Base-by-base conservation (phyloP, 2,888 invertebrate species). In the Odontocerum albicorne region DNA sequence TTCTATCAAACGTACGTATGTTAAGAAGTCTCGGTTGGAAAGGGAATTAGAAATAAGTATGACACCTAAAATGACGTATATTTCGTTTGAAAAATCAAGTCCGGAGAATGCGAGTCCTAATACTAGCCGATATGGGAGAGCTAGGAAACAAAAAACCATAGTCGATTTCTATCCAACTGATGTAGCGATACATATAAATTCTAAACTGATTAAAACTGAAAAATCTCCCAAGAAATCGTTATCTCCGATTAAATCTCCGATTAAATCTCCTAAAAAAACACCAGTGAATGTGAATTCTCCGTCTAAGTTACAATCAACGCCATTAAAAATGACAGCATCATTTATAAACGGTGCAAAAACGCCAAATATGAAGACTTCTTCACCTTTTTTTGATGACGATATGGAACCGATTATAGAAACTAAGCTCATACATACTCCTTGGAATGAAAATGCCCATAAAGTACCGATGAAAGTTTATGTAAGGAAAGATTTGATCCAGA, bases 121-220 rank as follows among this genome's bases (percentile, higher is more conserved):
- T 32, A 77, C 70, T 20, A 85, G 84, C 62, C 77, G 85, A 10
- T 85, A 83, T 67, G 84, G 85, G 6, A 73, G 85, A 66, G 72
- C 79, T 45, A 75, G 81, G 21, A 77, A 79, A 49, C 70, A 75
- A 4, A 83, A 83, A 67, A 67, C 71, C n/a, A 70, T 72, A 1
- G 63, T 65, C 10, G 79, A 81, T 46, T 69, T 69, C 56, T 65
- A 67, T 2, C 72, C 75, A 21, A 65, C 69, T 0, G 78, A 79
- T 42, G 73, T 71, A 65, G 63, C 68, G 15, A 63, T 69, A 7
- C 46, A 64, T 62, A 62, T 64, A 0, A 71, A 70, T 53, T 42
- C 65, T n/a, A 58, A 60, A 50, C 44, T 20, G 35, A n/a, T n/a
- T n/a, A n/a, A n/a, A n/a, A n/a, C n/a, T n/a, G 67, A 2, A 70